Conservation (phyloP, 1,140 invertebrate species). For the Globodera ellingtonae region DNA sequence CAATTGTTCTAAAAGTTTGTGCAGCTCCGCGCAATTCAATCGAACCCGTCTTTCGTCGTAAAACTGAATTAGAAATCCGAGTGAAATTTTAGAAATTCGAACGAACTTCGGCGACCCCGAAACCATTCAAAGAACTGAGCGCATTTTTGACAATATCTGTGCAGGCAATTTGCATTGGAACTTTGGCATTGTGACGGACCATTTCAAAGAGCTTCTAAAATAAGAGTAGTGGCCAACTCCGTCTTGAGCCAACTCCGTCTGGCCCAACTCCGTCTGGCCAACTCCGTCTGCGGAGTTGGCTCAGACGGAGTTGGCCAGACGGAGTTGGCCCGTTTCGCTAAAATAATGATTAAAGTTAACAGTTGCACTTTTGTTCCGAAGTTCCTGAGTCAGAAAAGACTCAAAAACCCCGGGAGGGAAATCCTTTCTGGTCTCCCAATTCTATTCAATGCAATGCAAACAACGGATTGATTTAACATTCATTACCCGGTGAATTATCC, state of each 20-base stretch:
- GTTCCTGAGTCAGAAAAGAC: no score
- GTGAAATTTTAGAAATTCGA: not conserved
- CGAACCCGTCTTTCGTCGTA: not conserved
- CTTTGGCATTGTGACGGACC: not conserved
- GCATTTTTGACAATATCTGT: constrained; percentile 22
- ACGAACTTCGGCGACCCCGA: not conserved
- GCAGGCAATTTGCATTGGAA: constrained; percentile 22
- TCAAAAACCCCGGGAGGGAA: not conserved
- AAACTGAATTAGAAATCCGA: not conserved
- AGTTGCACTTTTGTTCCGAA: no score
- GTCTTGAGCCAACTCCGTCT: no score
- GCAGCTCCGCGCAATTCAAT: not conserved
- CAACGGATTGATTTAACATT: not conserved
- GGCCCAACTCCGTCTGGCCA: no score
- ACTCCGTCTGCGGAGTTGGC: no score
- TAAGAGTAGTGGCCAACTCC: not conserved
- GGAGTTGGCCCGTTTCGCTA: no score
- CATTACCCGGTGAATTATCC: constrained; percentile 1
- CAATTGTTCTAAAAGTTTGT: not conserved
- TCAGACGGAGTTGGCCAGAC: no score
- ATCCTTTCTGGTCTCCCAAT: not conserved
- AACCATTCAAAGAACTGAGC: constrained; percentile 6
- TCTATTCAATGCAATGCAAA: no score
- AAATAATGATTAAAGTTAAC: no score
- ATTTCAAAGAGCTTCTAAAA: constrained; percentile 1